Evolutionary conservation across 2,113 vertebrate genomes (phyloP), one percentile per base, ranked within the genome.

Genomic region (Rynchops niger): DNA sequence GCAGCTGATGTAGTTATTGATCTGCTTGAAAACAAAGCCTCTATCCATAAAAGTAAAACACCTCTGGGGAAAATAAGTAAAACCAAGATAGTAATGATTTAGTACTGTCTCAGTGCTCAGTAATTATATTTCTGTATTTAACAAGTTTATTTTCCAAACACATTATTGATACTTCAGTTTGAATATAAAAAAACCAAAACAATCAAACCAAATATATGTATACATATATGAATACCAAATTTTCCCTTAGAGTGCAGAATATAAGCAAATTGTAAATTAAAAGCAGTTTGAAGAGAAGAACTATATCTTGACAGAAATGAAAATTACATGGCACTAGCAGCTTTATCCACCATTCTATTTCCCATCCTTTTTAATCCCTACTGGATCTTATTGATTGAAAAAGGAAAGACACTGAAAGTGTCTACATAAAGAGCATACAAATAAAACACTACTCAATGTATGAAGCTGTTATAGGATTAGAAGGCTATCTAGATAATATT

Each of bases 21-120:
- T 99, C 97, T 99, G 99, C 94, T 99, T 99, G 98, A 99, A 99
- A 93, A 99, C 97, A 79, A 99, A 99, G 91, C 99, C 99, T 97
- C 99, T 98, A 92, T 99, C 99, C 99, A 99, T 99, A 88, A 99
- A 98, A 89, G 99, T 99, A 96, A 99, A 99, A 97, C 99, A 99
- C 70, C 99, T 99, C 99, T 99, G 97, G 14, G 89, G 93, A 95
- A 91, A 69, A 66, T 56, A 97, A 93, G 38, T 9, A 86, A 92
- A 95, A 82, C 4, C 50, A 91, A 94, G 20, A 73, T 2, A 94
- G 49, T 77, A 86, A 32, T 30, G 29, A 78, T 82, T 91, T 67
- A 87, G 40, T 82, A 55, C 27, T 47, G 56, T 58, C 15, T 77
- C 76, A 58, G 27, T 63, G 53, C 45, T 71, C 50, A 74, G n/a